Percentiles rank a stretch among this genome's conserved stretches.
Conservation (phyloP, 2,113 vertebrate species). For the Dermatemys mawii region DNA sequence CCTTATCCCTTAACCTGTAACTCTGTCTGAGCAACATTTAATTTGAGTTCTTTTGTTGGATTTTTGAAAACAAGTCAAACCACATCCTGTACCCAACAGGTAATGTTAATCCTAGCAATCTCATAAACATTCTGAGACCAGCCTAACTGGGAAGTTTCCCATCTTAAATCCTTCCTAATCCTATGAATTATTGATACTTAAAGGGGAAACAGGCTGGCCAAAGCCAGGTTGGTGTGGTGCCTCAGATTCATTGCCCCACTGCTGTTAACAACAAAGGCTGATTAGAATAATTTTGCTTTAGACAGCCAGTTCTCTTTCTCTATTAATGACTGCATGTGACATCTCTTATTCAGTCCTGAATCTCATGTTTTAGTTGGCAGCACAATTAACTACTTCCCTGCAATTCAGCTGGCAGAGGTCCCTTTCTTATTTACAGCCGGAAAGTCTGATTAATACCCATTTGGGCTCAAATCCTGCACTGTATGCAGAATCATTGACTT, state of each 20-base stretch:
- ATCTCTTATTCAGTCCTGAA: background rate
- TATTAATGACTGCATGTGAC: conserved; percentile 8
- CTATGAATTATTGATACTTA: background rate
- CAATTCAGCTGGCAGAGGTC: background rate
- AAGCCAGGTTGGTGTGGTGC: background rate
- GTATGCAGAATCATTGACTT: fast-evolving
- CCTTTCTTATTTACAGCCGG: background rate
- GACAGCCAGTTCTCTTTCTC: background rate
- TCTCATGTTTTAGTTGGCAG: conserved; percentile 18
- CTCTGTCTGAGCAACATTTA: background rate
- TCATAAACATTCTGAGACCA: background rate
- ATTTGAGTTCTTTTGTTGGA: background rate
- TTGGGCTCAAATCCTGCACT: fast-evolving
- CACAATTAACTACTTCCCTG: background rate
- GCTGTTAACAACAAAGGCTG: background rate
- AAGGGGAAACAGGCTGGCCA: background rate
- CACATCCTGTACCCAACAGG: background rate
- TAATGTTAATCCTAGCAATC: background rate
- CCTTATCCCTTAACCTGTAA: background rate
- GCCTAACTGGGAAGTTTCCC: background rate
- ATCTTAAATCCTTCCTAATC: background rate
- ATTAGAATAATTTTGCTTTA: background rate
- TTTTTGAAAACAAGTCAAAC: background rate
- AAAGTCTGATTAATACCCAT: background rate
- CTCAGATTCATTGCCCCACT: fast-evolving